phyloP scores from a whole-genome alignment of 2,797 vertebrate species.

The Myripristis murdjan region DNA sequence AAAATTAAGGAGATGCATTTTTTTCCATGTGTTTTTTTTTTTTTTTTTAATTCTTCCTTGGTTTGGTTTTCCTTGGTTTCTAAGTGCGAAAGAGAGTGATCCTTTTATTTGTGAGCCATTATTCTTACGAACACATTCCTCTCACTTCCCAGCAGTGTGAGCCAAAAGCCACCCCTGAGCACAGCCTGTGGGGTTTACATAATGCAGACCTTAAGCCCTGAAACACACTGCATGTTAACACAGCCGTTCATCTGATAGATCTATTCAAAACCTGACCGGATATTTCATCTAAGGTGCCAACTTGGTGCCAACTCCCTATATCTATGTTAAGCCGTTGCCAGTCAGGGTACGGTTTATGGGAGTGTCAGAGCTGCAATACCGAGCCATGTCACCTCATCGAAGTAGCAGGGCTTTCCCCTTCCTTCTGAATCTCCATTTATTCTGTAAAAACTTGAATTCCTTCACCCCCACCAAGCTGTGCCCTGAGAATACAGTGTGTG shows the following conservation, averaged over 20 bases:
- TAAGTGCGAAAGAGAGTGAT: constrained; percentile 64
- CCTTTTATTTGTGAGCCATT: constrained; percentile 56
- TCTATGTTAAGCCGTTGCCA: not conserved
- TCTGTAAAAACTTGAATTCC: constrained; percentile 34
- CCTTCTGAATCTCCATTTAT: constrained; percentile 39
- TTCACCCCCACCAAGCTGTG: constrained; percentile 64
- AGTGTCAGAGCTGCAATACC: constrained; percentile 28
- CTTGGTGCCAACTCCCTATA: not conserved
- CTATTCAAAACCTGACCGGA: constrained; percentile 8
- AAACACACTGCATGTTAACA: not conserved
- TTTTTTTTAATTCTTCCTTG: constrained; percentile 1
- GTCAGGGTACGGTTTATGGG: constrained; percentile 10
- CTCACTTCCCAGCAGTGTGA: constrained; percentile 89
- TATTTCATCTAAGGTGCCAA: not conserved
- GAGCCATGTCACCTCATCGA: not conserved
- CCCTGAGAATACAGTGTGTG: constrained; percentile 83
- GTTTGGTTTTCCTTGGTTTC: constrained; percentile 50
- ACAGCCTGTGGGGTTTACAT: constrained; percentile 59
- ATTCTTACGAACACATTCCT: constrained; percentile 75
- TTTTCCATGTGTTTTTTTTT: constrained; percentile 25
- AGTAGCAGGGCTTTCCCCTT: not conserved
- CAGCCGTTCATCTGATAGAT: constrained; percentile 2
- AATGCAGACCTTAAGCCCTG: constrained; percentile 12
- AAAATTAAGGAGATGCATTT: constrained; percentile 59
- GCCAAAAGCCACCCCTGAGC: constrained; percentile 78